Evolutionary conservation across 2,888 invertebrate species (phyloP).

Genomic region (Petrolisthes cinctipes): DNA sequence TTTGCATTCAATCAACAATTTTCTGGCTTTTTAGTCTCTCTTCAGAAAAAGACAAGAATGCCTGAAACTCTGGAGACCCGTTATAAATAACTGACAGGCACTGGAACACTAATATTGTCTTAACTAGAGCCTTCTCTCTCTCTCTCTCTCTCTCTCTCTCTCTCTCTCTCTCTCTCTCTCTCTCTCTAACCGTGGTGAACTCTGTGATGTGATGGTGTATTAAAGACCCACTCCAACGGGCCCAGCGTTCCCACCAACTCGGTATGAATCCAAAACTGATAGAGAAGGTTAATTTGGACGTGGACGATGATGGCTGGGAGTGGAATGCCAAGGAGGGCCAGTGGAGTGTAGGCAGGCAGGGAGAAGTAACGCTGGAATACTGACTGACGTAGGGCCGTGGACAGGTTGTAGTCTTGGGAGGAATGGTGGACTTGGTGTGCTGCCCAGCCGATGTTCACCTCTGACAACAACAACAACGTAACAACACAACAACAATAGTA

Average conservation of each 20-base stretch:
- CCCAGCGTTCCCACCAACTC: constrained; percentile 84
- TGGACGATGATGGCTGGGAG: constrained; percentile 86
- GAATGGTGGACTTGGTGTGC: constrained; percentile 93
- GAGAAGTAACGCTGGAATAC: constrained; percentile 74
- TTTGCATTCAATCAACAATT: too few species aligned
- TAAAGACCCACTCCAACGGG: constrained; percentile 86
- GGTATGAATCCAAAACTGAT: constrained; percentile 95
- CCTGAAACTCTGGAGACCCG: too few species aligned
- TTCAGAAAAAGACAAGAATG: too few species aligned
- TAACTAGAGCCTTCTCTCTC: too few species aligned
- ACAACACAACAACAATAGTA: too few species aligned
- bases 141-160: neutral
- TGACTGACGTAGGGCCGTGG: constrained; percentile 85
- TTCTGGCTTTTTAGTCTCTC: too few species aligned
- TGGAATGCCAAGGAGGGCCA: constrained; percentile 79
- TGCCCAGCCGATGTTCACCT: constrained; percentile 88
- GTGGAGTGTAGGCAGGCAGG: constrained; percentile 69
- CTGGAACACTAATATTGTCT: too few species aligned
- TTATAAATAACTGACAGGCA: too few species aligned
- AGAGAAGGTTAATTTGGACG: constrained; percentile 88
- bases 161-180: neutral
- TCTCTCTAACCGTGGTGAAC: constrained; percentile 80
- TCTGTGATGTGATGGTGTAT: constrained; percentile 90
- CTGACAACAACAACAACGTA: constrained; percentile 68
- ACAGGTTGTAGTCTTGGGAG: constrained; percentile 89